A percentile compares a stretch with the other conserved stretches of the same genome.
Evolutionary conservation across 2,888 invertebrate species (phyloP).

Genomic region (Villa cingulata): DNA sequence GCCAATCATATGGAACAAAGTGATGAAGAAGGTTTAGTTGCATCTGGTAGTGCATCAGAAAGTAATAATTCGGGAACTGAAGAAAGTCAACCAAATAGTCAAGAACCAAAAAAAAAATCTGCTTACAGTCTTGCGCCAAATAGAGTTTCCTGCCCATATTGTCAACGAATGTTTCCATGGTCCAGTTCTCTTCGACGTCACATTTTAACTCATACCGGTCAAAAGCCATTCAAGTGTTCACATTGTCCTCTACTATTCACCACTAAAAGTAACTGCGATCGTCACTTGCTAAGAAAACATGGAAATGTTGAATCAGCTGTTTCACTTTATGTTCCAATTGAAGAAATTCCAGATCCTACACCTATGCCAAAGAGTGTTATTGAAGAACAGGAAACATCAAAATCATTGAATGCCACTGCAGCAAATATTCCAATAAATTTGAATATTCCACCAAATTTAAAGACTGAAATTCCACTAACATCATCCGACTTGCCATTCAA

Average conservation of each 20-base stretch:
- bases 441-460: slow-evolving; percentile 22
- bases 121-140: slow-evolving; percentile 93
- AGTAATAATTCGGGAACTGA: slow-evolving; percentile 73
- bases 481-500: slow-evolving; percentile 68
- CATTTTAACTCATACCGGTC: slow-evolving; percentile 83
- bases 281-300: slow-evolving; percentile 82
- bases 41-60: slow-evolving; percentile 64
- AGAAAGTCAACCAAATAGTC: slow-evolving; percentile 37
- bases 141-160: slow-evolving; percentile 84
- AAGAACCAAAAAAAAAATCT: slow-evolving; percentile 64
- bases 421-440: slow-evolving; percentile 44
- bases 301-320: slow-evolving; percentile 42
- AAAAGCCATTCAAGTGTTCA: slow-evolving; percentile 91
- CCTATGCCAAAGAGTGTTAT: slow-evolving; percentile 31
- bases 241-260: slow-evolving; percentile 88
- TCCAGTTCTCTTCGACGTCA: slow-evolving; percentile 89
- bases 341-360: slow-evolving; percentile 34
- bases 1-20: slow-evolving; percentile 36
- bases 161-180: slow-evolving; percentile 92
- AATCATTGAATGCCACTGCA: slow-evolving; percentile 26
- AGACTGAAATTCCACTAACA: slow-evolving; percentile 16
- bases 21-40: slow-evolving; percentile 65
- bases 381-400: slow-evolving; percentile 22
- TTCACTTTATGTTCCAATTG: slow-evolving; percentile 38
- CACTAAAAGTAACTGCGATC: slow-evolving; percentile 93